These are phyloP conservation scores for Drosophila parthenogenetica DNA, from an alignment of 2,888 invertebrate genomes.

Conservation along the genomic window DNA sequence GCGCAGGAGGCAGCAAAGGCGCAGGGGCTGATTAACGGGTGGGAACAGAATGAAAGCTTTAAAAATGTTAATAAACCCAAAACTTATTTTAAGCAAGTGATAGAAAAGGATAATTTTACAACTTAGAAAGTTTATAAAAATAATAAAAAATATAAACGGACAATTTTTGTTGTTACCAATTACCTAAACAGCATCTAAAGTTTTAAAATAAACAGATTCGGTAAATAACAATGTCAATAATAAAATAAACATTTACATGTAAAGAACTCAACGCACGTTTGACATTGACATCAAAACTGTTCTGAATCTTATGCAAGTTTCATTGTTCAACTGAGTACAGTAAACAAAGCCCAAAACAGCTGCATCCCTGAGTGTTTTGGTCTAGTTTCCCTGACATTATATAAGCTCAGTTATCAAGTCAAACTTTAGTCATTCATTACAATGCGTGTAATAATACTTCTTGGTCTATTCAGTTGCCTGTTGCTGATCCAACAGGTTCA, in stretches of 20 bases:
- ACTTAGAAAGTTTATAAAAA: no score
- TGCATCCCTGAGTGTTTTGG: conserved; percentile 1
- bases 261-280: background rate
- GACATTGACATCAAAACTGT: background rate
- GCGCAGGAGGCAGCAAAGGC: background rate
- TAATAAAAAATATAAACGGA: no score
- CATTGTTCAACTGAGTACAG: conserved; percentile 21
- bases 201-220: no score
- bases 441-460: conserved; percentile 21
- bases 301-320: background rate
- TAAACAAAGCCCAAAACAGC: conserved; percentile 10
- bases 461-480: conserved; percentile 3
- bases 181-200: no score
- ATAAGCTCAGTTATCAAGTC: conserved; percentile 11
- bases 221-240: background rate
- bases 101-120: background rate
- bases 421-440: background rate
- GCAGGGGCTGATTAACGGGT: background rate
- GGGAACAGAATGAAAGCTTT: background rate
- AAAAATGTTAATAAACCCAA: background rate
- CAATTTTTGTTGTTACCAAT: no score
- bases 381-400: conserved; percentile 2
- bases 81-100: background rate
- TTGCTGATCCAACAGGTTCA: conserved; percentile 15
- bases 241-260: background rate